phyloP scores from a whole-genome alignment of 1,140 invertebrate genomes.

The Rhynchophorus ferrugineus region DNA sequence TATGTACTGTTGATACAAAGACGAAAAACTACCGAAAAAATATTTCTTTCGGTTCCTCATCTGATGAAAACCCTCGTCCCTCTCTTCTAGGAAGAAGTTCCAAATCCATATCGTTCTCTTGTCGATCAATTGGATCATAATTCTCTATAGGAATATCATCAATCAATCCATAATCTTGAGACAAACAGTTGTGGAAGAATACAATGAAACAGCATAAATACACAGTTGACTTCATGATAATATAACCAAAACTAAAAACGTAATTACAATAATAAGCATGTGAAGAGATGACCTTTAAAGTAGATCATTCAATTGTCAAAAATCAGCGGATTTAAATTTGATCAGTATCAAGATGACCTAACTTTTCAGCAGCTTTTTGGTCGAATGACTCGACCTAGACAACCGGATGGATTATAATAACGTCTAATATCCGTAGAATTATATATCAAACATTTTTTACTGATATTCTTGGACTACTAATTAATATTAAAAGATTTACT shows the following conservation, averaged over 20 bases:
- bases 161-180: constrained; percentile 11
- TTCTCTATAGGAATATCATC: constrained; percentile 24
- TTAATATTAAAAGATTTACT: too few species aligned
- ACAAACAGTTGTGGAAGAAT: neutral
- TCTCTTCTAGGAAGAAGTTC: constrained; percentile 14
- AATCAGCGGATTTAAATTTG: neutral
- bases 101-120: constrained; percentile 24
- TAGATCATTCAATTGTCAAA: neutral
- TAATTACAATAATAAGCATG: too few species aligned
- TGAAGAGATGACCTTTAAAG: neutral
- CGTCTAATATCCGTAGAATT: too few species aligned
- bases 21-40: constrained; percentile 23
- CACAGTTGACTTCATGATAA: neutral
- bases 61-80: neutral
- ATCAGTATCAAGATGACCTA: neutral
- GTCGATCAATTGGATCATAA: constrained; percentile 14
- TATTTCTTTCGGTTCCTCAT: constrained; percentile 23
- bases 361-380: neutral
- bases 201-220: neutral
- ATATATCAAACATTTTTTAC: too few species aligned
- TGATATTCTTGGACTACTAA: too few species aligned
- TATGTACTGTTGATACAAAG: neutral
- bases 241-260: too few species aligned
- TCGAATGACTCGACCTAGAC: neutral
- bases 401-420: too few species aligned